Evolutionary conservation across 2,113 vertebrate species (phyloP).

Genomic region (Notarius quadriscutis): DNA sequence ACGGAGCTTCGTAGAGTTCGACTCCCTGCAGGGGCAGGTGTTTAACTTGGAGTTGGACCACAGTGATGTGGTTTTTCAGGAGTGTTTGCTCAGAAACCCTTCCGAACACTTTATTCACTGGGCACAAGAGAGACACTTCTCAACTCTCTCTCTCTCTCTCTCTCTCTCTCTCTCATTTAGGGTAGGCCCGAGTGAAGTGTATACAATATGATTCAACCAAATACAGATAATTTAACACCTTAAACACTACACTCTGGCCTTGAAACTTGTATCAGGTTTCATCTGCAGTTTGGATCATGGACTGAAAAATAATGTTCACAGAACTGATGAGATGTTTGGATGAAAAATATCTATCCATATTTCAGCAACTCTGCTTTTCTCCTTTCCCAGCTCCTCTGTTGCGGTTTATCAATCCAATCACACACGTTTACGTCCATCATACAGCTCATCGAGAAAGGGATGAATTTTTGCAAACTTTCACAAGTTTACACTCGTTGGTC

Average conservation of each 20-base stretch:
- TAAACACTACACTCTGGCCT: neutral
- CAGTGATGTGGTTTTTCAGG: constrained; percentile 51
- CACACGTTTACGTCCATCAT: too few relatives aligned
- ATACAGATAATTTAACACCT: neutral
- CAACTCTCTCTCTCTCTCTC: constrained; percentile 4
- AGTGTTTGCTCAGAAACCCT: constrained; percentile 53
- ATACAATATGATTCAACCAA: neutral
- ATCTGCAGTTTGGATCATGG: too few relatives aligned
- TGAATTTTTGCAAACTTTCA: too few relatives aligned
- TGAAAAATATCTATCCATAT: neutral
- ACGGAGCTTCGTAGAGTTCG: constrained; percentile 1
- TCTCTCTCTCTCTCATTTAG: neutral
- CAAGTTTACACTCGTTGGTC: too few relatives aligned
- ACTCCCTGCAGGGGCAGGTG: constrained; percentile 58
- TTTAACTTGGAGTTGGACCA: constrained; percentile 57
- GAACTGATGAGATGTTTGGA: too few relatives aligned
- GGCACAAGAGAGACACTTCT: constrained; percentile 33
- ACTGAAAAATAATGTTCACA: too few relatives aligned
- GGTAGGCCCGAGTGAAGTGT: neutral
- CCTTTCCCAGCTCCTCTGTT: too few relatives aligned
- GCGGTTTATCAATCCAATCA: too few relatives aligned
- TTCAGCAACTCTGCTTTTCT: neutral
- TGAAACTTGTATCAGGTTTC: neutral
- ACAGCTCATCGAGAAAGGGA: too few relatives aligned
- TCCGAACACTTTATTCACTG: constrained; percentile 51